Percentiles rank a stretch among this genome's conserved stretches.
These are phyloP conservation scores for Frankliniella fusca DNA, from an alignment of 2,888 invertebrate genomes.

Conservation along the genomic window DNA sequence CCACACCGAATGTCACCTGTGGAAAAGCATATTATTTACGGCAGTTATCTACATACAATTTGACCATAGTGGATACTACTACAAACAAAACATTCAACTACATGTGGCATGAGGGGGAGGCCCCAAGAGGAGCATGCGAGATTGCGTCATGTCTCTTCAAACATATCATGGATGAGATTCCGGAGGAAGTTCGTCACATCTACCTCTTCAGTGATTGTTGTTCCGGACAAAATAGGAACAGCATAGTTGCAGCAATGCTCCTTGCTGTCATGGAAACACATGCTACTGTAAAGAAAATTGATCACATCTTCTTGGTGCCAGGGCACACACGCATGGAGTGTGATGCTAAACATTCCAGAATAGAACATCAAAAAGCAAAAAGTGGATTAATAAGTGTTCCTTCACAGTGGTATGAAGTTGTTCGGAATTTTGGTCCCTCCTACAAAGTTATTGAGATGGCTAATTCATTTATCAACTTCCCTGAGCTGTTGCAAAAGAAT, in stretches of 20 bases:
- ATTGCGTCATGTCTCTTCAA: neutral
- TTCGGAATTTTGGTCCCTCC: neutral
- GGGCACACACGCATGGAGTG: neutral
- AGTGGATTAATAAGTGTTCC: neutral
- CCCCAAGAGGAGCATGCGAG: neutral
- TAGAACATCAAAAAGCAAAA: neutral
- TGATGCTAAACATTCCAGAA: neutral
- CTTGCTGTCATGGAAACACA: neutral
- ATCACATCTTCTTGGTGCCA: neutral
- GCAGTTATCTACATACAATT: neutral
- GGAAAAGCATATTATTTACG: neutral
- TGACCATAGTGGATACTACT: neutral
- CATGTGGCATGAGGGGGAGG: constrained; percentile 4
- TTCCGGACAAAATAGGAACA: neutral
- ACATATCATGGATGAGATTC: neutral
- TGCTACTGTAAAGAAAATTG: neutral
- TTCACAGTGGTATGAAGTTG: neutral
- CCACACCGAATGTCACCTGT: neutral
- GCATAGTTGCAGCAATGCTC: neutral
- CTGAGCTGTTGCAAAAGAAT: neutral
- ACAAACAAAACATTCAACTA: neutral
- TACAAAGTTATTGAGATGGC: neutral
- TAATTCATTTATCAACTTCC: neutral
- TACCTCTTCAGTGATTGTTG: neutral
- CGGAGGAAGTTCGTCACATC: neutral